phyloP scores from a whole-genome alignment of 2,113 vertebrate genomes.

The Bubo scandiacus region DNA sequence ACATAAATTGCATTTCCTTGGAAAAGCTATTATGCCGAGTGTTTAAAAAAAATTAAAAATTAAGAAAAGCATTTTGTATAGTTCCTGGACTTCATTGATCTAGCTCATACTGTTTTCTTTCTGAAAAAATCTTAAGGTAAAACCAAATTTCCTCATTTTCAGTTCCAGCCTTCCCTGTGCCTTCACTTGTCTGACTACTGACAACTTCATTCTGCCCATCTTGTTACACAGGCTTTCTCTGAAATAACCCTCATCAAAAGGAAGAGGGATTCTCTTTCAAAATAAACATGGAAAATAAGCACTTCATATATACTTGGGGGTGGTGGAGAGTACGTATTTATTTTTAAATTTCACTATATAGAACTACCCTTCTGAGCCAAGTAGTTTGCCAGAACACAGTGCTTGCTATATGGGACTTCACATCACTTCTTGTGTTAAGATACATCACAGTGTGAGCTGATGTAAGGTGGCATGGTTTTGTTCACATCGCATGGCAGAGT shows the following conservation, averaged over 20 bases:
- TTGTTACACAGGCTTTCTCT: neutral
- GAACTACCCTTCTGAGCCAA: neutral
- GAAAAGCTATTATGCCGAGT: neutral
- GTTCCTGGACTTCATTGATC: neutral
- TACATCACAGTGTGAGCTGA: accelerated
- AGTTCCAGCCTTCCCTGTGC: neutral
- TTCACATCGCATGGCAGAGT: neutral
- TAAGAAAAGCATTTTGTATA: neutral
- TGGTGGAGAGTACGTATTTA: neutral
- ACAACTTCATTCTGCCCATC: neutral
- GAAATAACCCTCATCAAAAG: neutral
- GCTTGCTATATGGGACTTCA: neutral
- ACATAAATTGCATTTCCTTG: neutral
- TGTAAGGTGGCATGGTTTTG: neutral
- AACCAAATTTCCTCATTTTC: neutral
- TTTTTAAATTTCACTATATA: neutral
- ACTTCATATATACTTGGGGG: neutral
- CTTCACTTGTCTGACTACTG: neutral
- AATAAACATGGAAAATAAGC: neutral
- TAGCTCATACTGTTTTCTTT: neutral
- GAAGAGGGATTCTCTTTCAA: neutral
- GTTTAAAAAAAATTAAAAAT: neutral
- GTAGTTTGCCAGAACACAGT: neutral
- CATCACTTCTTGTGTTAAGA: neutral
- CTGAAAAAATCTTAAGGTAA: neutral